Percentiles rank a stretch among this genome's conserved stretches.
Evolutionary conservation across 1,140 invertebrate genomes (phyloP).

Genomic region (Listronotus oregonensis): DNA sequence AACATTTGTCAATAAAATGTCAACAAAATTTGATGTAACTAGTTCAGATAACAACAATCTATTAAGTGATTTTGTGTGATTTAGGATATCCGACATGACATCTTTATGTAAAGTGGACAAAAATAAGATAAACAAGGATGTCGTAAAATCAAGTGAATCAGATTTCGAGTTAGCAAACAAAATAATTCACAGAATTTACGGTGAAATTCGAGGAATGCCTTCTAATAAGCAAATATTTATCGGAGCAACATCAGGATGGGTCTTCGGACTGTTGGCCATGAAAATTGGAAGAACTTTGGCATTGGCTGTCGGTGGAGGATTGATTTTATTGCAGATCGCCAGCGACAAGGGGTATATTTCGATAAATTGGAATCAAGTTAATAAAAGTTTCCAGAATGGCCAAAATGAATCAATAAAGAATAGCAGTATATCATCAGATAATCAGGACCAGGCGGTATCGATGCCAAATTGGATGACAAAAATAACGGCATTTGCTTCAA

Average conservation of each 20-base stretch:
- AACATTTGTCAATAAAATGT: constrained; percentile 19
- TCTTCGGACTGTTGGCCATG: constrained; percentile 85
- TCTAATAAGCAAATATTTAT: constrained; percentile 23
- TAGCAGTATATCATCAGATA: neutral
- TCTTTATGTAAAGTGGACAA: constrained; percentile 1
- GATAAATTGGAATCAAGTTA: constrained; percentile 75
- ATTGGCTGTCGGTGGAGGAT: constrained; percentile 82
- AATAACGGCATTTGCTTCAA: constrained; percentile 72
- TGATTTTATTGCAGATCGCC: constrained; percentile 86
- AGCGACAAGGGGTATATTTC: constrained; percentile 88
- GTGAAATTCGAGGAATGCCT: constrained; percentile 73
- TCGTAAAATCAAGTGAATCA: constrained; percentile 6
- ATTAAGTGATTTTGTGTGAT: constrained; percentile 7
- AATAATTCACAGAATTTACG: constrained; percentile 69
- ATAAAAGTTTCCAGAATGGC: neutral
- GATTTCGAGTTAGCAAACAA: neutral
- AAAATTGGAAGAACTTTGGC: constrained; percentile 90
- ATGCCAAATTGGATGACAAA: constrained; percentile 61
- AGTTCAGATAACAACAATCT: constrained; percentile 7
- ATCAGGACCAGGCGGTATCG: neutral
- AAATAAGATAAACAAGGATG: constrained; percentile 11
- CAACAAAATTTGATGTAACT: constrained; percentile 8
- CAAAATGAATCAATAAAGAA: neutral
- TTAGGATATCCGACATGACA: constrained; percentile 7
- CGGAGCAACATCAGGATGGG: constrained; percentile 60